Base-by-base conservation (phyloP, 2,797 vertebrate genomes). In the Lagocephalus sceleratus region DNA sequence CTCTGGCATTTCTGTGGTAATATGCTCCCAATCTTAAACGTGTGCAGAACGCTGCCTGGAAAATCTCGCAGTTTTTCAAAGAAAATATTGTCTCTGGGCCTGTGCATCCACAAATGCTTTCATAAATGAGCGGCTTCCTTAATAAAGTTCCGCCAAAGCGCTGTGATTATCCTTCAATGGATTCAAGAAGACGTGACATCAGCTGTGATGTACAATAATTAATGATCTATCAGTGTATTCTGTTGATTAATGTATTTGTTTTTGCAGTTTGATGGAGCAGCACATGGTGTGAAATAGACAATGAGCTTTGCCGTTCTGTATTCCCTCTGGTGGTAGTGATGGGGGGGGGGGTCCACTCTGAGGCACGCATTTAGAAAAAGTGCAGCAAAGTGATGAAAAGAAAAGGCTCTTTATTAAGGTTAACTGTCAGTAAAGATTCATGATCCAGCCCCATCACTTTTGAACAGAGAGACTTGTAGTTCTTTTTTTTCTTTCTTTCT, bases 211-310 rank as follows among this genome's bases (percentile, higher is more conserved):
- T 82, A 79, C 84, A 68, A 82, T 82, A 87, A 90, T 89, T 85
- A 88, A 88, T 79, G 81, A 83, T 88, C 85, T 86, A 84, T 87
- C 87, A 81, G 50, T 74, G 81, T 81, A 75, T 85, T 86, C 71
- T 43, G 72, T 84, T 86, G 87, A 90, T 88, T 85, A 86, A 90
- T 88, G 88, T 75, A 84, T 88, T 87, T 89, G 86, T 87, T 87
- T 88, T 83, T 87, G 78, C 73, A 75, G 82, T 81, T 78, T 86
- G 84, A 88, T 87, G 88, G 87, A 85, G 61, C 85, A 76, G 54
- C 81, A 83, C 84, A 85, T 74, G 78, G 81, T 83, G 75, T 57
- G 72, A 84, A 86, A 81, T 21, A 85, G 76, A 79, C 82, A 84
- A 70, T 83, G 85, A 86, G 79, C 72, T 79, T 69, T 66, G 72